These are phyloP conservation scores for Alaudala cheleensis DNA, from an alignment of 2,113 vertebrate genomes.

Conservation along the genomic window DNA sequence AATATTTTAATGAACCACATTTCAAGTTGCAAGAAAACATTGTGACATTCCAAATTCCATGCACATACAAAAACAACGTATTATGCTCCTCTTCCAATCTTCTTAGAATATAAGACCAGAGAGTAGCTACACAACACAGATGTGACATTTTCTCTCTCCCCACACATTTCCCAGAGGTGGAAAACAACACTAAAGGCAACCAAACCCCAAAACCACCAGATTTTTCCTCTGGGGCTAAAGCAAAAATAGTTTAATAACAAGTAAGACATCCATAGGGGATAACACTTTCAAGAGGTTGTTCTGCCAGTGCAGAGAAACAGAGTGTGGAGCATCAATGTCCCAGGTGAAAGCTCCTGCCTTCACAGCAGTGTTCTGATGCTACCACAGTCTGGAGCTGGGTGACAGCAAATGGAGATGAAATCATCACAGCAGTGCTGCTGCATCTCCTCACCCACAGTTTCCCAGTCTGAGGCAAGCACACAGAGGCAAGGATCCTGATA, in stretches of 20 bases:
- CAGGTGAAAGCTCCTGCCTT: background rate
- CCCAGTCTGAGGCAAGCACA: background rate
- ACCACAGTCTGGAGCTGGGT: background rate
- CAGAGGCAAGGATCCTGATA: rapidly evolving
- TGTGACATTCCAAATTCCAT: background rate
- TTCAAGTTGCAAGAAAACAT: background rate
- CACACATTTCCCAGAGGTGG: background rate
- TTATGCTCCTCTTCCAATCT: background rate
- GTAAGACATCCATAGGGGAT: background rate
- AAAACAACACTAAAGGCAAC: background rate
- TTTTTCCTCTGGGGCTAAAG: background rate
- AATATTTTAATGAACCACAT: background rate
- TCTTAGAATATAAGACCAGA: background rate
- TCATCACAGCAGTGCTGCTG: background rate
- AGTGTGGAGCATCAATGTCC: rapidly evolving
- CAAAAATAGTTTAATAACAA: background rate
- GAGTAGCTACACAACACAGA: background rate
- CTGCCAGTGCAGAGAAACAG: background rate
- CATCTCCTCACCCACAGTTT: background rate
- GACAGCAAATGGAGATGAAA: background rate
- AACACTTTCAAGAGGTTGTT: background rate
- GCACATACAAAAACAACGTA: background rate
- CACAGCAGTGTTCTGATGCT: background rate
- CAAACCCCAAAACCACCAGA: background rate
- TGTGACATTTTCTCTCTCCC: background rate